Conservation (phyloP, 2,888 invertebrate genomes). For the Andrena marginata region DNA sequence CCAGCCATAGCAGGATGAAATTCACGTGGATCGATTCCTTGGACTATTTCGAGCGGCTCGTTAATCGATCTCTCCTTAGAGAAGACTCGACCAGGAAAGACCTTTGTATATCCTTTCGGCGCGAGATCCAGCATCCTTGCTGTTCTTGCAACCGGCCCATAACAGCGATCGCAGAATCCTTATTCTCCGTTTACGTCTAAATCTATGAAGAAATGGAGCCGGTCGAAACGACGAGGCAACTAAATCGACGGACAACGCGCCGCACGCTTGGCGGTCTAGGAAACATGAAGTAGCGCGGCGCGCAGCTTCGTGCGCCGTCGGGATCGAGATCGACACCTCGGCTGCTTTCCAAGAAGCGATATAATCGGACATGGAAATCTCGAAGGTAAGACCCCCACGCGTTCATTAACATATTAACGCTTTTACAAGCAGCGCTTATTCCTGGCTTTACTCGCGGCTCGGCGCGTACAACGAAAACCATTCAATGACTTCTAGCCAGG, state of each 20-base stretch:
- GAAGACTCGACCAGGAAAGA: constrained; percentile 54
- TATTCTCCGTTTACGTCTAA: background rate
- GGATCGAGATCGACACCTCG: constrained; percentile 57
- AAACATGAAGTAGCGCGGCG: constrained; percentile 33
- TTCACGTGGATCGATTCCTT: constrained; percentile 9
- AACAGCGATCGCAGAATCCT: constrained; percentile 17
- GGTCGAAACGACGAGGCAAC: background rate
- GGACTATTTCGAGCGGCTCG: constrained; percentile 14
- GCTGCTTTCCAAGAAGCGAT: constrained; percentile 71
- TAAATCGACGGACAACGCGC: background rate
- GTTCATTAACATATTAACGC: constrained; percentile 77
- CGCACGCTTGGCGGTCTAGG: background rate
- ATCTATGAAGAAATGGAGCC: background rate
- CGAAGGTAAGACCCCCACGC: constrained; percentile 71
- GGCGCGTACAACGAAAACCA: constrained; percentile 33
- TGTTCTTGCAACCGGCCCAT: constrained; percentile 28
- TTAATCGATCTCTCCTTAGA: constrained; percentile 57
- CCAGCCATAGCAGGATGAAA: background rate
- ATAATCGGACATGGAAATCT: constrained; percentile 74
- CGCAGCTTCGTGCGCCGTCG: constrained; percentile 29
- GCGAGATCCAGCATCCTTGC: constrained; percentile 43
- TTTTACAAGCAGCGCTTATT: constrained; percentile 62
- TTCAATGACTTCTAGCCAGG: constrained; percentile 26
- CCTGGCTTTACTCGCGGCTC: constrained; percentile 29
- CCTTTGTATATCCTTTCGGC: constrained; percentile 52